Conservation (phyloP, 2,113 vertebrate genomes). For the Deroptyus accipitrinus region DNA sequence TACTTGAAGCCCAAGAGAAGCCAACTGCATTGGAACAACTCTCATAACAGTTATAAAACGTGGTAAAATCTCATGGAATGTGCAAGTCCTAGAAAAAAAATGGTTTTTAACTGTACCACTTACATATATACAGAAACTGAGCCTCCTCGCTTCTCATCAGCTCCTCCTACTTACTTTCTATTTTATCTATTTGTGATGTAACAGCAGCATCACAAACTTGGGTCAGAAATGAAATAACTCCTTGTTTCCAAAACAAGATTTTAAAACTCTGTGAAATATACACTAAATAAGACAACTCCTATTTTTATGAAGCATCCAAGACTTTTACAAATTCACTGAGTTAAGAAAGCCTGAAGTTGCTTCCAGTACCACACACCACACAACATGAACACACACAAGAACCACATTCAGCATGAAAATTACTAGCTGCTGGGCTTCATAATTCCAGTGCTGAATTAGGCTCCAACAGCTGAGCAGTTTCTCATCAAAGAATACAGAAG, state of each 20-base stretch:
- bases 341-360: conserved; percentile 57
- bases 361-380: conserved; percentile 54
- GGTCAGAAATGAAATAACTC: conserved; percentile 15
- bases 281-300: conserved; percentile 25
- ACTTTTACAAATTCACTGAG: conserved; percentile 51
- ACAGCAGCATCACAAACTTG: background rate
- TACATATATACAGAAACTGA: conserved; percentile 14
- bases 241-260: conserved; percentile 9
- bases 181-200: background rate
- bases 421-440: conserved; percentile 24
- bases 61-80: conserved; percentile 6
- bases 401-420: conserved; percentile 57
- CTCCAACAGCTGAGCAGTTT: conserved; percentile 14
- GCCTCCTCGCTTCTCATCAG: background rate
- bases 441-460: conserved; percentile 53
- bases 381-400: conserved; percentile 56
- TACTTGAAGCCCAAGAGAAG: background rate
- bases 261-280: conserved; percentile 18
- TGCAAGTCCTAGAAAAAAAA: conserved; percentile 4
- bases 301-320: conserved; percentile 60
- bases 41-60: background rate
- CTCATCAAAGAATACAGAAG: conserved; percentile 33
- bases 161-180: background rate
- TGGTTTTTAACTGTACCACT: background rate
- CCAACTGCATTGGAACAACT: background rate